Conservation (phyloP, 2,797 vertebrate genomes). For the Hephaestus fuliginosus region DNA sequence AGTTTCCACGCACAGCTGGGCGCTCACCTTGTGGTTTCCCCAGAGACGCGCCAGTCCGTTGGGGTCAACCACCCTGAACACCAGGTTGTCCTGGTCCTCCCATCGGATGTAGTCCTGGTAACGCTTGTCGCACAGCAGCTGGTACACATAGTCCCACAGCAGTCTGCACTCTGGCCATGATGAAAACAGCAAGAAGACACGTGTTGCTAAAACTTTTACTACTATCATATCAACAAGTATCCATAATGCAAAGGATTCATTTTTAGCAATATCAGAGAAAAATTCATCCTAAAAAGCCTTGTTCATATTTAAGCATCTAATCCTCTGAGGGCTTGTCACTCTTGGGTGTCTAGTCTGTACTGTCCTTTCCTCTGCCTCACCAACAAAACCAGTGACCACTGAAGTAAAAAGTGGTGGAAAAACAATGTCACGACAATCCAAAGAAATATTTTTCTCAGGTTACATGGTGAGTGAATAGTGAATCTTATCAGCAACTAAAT, state of each 20-base stretch:
- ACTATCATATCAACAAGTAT: too few relatives aligned
- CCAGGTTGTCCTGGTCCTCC: conserved; percentile 88
- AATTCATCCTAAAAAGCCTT: not conserved
- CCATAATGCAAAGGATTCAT: not conserved
- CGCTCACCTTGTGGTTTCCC: conserved; percentile 94
- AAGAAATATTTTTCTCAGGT: not conserved
- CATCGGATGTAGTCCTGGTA: conserved; percentile 92
- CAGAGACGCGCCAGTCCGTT: conserved; percentile 93
- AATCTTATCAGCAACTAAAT: not conserved
- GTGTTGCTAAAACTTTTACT: not conserved
- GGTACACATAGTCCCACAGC: conserved; percentile 94
- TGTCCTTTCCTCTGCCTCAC: not conserved
- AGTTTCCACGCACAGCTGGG: conserved; percentile 21
- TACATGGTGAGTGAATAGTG: not conserved
- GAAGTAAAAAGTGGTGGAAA: not conserved
- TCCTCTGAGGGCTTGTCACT: not conserved
- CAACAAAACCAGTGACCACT: not conserved
- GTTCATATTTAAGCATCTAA: not conserved
- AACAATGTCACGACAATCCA: not conserved
- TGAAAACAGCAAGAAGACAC: conserved; percentile 4
- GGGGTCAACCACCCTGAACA: conserved; percentile 92
- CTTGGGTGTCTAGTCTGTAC: not conserved
- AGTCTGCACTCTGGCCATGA: conserved; percentile 89
- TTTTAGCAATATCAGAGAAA: not conserved
- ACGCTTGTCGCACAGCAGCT: conserved; percentile 89